Evolutionary conservation across 2,888 invertebrate genomes (phyloP), one percentile per base, ranked within the genome.

Genomic region (Dynastes hyllus): DNA sequence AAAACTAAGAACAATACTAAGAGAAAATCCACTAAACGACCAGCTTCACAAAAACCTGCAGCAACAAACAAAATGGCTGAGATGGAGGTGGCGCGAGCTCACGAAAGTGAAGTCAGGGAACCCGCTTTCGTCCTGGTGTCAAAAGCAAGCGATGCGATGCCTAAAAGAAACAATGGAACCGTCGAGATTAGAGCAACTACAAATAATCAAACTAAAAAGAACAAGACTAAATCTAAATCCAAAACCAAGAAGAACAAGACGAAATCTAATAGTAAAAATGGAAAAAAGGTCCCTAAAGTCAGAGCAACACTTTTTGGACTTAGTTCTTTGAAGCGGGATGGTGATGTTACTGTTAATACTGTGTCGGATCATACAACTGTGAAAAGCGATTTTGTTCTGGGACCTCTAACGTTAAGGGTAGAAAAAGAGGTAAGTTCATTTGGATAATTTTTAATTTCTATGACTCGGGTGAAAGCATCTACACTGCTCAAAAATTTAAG

Each of bases 281-380:
- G 87, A 77, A 92, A 91, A 84, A 92, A 89, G 80, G 91, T 91
- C 81, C 92, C 92, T 2, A 91, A 93, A 85, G 95, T 95, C 3
- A 93, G 93, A 86, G 96, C 96, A 29, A 96, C 95, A 0, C 89
- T 96, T 63, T 96, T 94, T 81, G 96, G 96, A 1, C 87, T 96
- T 81, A 94, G 96, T 13, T 93, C 95, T 13, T 88, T 96, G 84
- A 93, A 93, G 86, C 92, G 96, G 85, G 93, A 93, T 70, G 96
- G 95, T 58, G 95, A 96, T 86, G 96, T 96, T 6, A 92, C 92
- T 76, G 95, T 96, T 67, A 94, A 93, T 87, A 94, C 95, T 88
- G 93, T 94, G 93, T 91, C 93, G 73, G 93, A 94, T 85, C 94
- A 95, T 85, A 96, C 96, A 2, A 96, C 95, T 76, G 94, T 96